These are phyloP conservation scores for Anser brachyrhynchus DNA, from an alignment of 2,113 vertebrate genomes.

Conservation along the genomic window DNA sequence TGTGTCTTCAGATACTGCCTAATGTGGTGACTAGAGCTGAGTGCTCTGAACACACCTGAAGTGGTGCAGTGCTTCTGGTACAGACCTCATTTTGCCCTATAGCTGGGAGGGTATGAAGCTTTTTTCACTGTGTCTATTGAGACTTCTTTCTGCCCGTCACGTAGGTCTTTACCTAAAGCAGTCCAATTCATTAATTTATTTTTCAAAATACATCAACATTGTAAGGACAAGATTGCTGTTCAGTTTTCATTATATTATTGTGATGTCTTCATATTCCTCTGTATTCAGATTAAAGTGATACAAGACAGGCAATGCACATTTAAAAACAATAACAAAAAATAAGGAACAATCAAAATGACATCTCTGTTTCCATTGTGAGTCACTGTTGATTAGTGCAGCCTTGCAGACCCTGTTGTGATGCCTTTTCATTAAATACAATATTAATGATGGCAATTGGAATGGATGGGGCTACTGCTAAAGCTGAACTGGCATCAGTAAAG, in stretches of 20 bases:
- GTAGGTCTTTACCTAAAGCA: neutral
- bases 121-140: neutral
- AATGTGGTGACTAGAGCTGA: neutral
- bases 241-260: slow-evolving; percentile 17
- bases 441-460: neutral
- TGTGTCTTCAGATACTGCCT: neutral
- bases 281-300: neutral
- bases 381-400: neutral
- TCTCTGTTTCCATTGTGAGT: neutral
- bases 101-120: neutral
- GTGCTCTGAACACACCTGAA: neutral
- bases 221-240: neutral
- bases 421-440: neutral
- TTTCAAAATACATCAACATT: neutral
- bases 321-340: neutral
- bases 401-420: neutral
- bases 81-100: neutral
- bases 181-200: neutral
- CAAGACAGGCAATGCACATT: neutral
- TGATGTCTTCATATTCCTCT: neutral
- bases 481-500: neutral
- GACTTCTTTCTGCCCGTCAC: neutral
- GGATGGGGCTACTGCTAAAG: neutral
- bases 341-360: neutral
- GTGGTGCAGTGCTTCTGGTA: neutral